phyloP scores from a whole-genome alignment of 2,888 invertebrate species.

The Cryptus viduatorius region DNA sequence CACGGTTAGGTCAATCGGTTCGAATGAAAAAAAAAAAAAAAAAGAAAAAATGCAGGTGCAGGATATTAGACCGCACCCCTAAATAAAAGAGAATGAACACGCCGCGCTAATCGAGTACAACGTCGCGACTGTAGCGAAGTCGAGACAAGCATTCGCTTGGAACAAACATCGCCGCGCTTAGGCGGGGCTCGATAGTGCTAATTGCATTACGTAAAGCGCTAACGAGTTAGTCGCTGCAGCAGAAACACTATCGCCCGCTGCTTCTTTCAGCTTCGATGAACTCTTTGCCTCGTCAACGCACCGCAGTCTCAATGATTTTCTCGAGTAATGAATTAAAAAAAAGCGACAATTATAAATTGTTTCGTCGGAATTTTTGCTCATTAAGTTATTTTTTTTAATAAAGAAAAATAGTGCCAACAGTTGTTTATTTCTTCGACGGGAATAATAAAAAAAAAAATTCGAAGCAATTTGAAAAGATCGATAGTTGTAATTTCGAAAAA shows the following conservation, averaged over 20 bases:
- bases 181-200: conserved; percentile 69
- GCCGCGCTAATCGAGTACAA: not conserved
- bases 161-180: conserved; percentile 57
- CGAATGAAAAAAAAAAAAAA: conserved; percentile 69
- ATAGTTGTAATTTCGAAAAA: too few species aligned
- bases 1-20: conserved; percentile 37
- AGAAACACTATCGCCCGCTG: conserved; percentile 26
- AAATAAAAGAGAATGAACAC: conserved; percentile 42
- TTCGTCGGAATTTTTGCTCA: too few species aligned
- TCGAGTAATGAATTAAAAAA: not conserved
- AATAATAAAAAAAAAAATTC: too few species aligned
- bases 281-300: not conserved
- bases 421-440: too few species aligned
- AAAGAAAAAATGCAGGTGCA: conserved; percentile 75
- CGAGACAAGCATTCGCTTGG: conserved; percentile 40
- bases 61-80: conserved; percentile 73
- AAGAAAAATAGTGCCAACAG: too few species aligned
- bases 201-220: conserved; percentile 76
- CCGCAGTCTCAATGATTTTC: not conserved
- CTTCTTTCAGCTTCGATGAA: conserved; percentile 38
- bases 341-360: too few species aligned
- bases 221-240: conserved; percentile 69
- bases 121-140: conserved; percentile 49
- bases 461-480: too few species aligned
- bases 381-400: too few species aligned